A percentile compares a stretch with the other conserved stretches of the same genome.
Evolutionary conservation across 2,888 invertebrate species (phyloP).

Genomic region (Proisotoma minuta): DNA sequence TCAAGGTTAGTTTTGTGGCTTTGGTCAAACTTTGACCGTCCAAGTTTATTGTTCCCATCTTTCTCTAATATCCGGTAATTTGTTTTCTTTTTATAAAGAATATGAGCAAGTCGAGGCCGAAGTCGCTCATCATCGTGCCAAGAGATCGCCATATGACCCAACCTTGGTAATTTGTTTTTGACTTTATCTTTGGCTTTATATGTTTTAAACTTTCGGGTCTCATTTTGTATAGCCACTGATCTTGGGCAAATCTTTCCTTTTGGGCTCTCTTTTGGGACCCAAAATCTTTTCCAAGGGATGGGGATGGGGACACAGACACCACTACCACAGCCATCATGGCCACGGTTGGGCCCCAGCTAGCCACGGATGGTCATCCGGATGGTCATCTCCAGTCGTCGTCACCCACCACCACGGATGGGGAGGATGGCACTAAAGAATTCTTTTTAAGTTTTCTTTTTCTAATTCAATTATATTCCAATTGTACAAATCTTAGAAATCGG

Average conservation of each 20-base stretch:
- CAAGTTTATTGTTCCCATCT: neutral
- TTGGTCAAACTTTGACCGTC: neutral
- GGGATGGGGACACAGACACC: constrained; percentile 14
- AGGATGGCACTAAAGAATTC: constrained; percentile 1
- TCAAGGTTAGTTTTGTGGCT: neutral
- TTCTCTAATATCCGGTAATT: too few species aligned
- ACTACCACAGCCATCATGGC: constrained; percentile 11
- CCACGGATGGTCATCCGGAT: constrained; percentile 18
- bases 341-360: constrained; percentile 19
- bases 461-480: neutral
- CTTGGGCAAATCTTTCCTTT: constrained; percentile 33
- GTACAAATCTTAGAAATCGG: constrained; percentile 5
- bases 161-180: too few species aligned
- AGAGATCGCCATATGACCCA: constrained; percentile 34
- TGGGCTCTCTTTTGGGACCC: constrained; percentile 35
- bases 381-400: constrained; percentile 1
- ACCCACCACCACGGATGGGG: constrained; percentile 4
- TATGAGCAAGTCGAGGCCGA: neutral
- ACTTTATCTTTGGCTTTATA: too few species aligned
- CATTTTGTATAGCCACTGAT: too few species aligned
- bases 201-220: too few species aligned
- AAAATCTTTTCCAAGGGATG: constrained; percentile 19
- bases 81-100: neutral
- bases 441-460: neutral
- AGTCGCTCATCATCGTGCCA: constrained; percentile 18